Evolutionary conservation across 2,888 invertebrate genomes (phyloP).

Genomic region (Bugula neritina): DNA sequence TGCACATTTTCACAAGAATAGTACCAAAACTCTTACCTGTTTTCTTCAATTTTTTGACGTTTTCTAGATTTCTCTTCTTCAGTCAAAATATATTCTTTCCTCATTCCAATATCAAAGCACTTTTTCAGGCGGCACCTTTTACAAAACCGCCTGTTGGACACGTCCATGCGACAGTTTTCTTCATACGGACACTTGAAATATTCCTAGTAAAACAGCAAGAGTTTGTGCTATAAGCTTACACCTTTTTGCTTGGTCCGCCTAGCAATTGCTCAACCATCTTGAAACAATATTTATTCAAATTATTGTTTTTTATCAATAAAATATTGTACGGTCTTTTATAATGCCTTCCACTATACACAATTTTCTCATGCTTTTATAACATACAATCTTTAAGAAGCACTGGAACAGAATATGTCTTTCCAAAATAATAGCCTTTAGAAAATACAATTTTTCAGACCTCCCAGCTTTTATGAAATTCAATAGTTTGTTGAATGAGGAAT

Average conservation of each 20-base stretch:
- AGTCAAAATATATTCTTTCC: conserved; percentile 94
- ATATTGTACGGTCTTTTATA: background rate
- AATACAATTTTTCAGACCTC: background rate
- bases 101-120: conserved; percentile 91
- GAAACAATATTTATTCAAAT: background rate
- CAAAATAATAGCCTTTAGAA: background rate
- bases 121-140: conserved; percentile 92
- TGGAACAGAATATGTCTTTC: background rate
- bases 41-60: conserved; percentile 80
- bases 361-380: background rate
- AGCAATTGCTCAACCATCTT: background rate
- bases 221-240: background rate
- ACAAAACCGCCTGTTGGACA: conserved; percentile 87
- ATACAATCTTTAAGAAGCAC: background rate
- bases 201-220: conserved; percentile 37
- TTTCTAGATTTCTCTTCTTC: conserved; percentile 75
- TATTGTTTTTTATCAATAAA: background rate
- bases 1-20: too few relatives aligned
- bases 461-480: background rate
- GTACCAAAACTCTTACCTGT: too few relatives aligned
- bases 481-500: too few relatives aligned
- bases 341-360: too few relatives aligned
- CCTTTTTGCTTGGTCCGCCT: background rate
- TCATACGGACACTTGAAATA: conserved; percentile 85
- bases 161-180: conserved; percentile 84